These are phyloP conservation scores for Clistopyga incitator DNA, from an alignment of 2,888 invertebrate genomes.

Conservation along the genomic window DNA sequence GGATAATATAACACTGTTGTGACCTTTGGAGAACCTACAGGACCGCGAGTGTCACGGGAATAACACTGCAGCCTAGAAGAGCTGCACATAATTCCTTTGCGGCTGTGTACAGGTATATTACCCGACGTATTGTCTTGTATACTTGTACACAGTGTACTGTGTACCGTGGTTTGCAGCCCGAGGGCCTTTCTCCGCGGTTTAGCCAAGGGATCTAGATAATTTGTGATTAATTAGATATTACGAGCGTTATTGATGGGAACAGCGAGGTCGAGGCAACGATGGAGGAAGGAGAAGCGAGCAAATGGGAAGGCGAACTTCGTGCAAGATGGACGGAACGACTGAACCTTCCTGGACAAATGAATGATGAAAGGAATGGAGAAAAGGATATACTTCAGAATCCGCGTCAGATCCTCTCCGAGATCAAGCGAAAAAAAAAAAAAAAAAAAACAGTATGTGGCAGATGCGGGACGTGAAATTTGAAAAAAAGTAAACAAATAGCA, in stretches of 20 bases:
- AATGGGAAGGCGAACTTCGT: conserved; percentile 21
- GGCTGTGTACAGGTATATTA: conserved; percentile 3
- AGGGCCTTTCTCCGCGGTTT: conserved; percentile 57
- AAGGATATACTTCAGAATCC: too few species aligned
- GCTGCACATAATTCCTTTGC: conserved; percentile 22
- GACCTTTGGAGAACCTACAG: conserved; percentile 35
- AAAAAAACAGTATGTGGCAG: too few species aligned
- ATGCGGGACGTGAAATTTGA: too few species aligned
- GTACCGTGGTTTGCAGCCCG: conserved; percentile 22
- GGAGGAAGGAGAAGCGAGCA: not conserved
- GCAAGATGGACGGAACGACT: conserved; percentile 36
- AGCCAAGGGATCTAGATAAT: conserved; percentile 81
- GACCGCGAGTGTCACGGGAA: conserved; percentile 44
- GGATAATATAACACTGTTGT: conserved; percentile 36
- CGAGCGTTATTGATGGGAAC: conserved; percentile 83
- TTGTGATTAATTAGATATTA: conserved; percentile 84
- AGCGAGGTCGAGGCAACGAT: conserved; percentile 64
- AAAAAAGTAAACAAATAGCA: too few species aligned
- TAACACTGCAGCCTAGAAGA: conserved; percentile 28
- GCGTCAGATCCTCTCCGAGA: too few species aligned
- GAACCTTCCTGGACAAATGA: conserved; percentile 57
- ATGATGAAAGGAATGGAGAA: conserved; percentile 25
- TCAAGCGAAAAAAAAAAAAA: too few species aligned
- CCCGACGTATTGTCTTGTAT: conserved; percentile 32
- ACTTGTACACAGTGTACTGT: conserved; percentile 25